phyloP scores from a whole-genome alignment of 2,113 vertebrate species.

The Scartelaos histophorus region DNA sequence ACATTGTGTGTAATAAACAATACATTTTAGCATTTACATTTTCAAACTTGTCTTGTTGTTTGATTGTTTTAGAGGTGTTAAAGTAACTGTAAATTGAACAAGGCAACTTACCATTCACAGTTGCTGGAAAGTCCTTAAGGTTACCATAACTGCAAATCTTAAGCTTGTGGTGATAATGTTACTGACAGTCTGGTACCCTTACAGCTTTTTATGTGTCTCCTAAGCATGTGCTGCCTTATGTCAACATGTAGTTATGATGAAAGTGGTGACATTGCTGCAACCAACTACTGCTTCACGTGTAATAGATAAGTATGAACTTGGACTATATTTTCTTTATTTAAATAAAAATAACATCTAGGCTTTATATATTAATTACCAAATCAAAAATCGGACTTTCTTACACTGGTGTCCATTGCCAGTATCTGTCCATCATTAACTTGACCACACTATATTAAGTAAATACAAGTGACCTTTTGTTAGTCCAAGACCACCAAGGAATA shows the following conservation, averaged over 20 bases:
- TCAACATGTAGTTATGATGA: constrained; percentile 24
- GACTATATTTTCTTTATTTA: not conserved
- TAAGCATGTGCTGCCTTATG: constrained; percentile 33
- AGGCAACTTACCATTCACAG: not conserved
- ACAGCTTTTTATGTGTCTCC: constrained; percentile 37
- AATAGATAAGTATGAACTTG: not conserved
- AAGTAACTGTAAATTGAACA: not conserved
- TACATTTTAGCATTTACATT: not conserved
- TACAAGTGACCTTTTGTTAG: constrained; percentile 13
- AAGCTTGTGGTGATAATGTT: constrained; percentile 62
- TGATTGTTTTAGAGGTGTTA: not conserved
- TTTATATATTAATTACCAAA: not conserved
- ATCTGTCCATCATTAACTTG: not conserved
- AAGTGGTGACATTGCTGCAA: constrained; percentile 46
- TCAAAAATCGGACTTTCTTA: not conserved
- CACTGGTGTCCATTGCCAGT: not conserved
- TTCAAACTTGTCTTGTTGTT: not conserved
- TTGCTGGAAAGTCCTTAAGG: constrained; percentile 25
- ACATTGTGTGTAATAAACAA: not conserved
- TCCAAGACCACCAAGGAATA: constrained; percentile 26
- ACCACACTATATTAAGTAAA: not conserved
- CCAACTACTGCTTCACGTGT: not conserved
- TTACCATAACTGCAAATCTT: constrained; percentile 66
- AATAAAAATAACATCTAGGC: not conserved
- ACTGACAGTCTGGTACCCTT: constrained; percentile 39